Evolutionary conservation across 1,140 invertebrate genomes (phyloP), one percentile per base, ranked within the genome.

Genomic region (Drosophila mayri): DNA sequence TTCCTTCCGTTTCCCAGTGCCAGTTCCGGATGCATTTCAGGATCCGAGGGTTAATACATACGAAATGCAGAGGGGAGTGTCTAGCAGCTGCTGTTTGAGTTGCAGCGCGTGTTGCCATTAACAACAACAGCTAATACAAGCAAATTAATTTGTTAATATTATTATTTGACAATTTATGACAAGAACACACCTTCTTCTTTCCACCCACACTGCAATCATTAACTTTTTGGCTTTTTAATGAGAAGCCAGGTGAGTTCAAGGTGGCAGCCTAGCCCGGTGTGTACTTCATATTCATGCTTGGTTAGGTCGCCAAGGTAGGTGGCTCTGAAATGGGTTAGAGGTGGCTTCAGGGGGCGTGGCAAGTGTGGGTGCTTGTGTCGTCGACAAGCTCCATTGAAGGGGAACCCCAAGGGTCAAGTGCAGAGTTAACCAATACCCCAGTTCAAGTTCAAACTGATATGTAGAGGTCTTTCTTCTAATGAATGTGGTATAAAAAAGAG

Each of bases 331-430:
- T 25, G 0, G 43, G 44, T 38, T 38, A 28, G 46, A 18, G 62
- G 62, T 43, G 47, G 54, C 71, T 10, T 7, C n/a, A 22, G 47
- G 64, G 25, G 61, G 47, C 49, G 61, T 63, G 61, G 61, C 61
- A n/a, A n/a, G 61, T 54, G 66, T 41, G 62, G 54, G 71, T 50
- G 70, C 50, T 20, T 46, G 57, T 20, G 44, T 25, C 22, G 30
- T 35, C 59, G 71, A 73, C 49, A 73, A 43, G 73, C 74, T 76
- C 62, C 62, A 76, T 76, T 76, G 74, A 67, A 76, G 55, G 37
- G 63, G 47, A 76, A 44, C 47, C 47, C 41, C 22, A 10, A 16
- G 63, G 74, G 74, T 76, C 74, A 76, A 76, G 74, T 76, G 74
- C 62, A 68, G 7, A 43, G n/a, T 35, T 30, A 41, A 20, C 47